A percentile compares a stretch with the other conserved stretches of the same genome.
Conservation (phyloP, 2,113 vertebrate species). For the Antigone vipio region DNA sequence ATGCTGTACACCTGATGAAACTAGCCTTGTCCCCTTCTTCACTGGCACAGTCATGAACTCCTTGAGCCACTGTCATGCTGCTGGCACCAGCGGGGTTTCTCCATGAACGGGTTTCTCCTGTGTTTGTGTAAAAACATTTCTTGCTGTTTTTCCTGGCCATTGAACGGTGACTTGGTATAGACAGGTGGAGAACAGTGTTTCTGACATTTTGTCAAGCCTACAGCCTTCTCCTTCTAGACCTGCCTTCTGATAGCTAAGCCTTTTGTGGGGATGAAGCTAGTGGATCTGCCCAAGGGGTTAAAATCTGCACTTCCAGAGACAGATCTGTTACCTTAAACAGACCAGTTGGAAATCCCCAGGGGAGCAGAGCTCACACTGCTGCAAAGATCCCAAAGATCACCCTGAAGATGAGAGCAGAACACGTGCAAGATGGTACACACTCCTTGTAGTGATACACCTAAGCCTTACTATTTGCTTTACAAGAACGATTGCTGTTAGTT, state of each 20-base stretch:
- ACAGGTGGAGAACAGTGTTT: background rate
- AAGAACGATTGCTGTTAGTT: background rate
- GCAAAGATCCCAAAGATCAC: background rate
- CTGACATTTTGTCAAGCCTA: background rate
- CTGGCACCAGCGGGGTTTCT: background rate
- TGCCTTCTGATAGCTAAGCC: background rate
- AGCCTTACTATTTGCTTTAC: background rate
- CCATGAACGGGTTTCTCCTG: background rate
- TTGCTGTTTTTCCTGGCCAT: background rate
- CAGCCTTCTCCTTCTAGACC: background rate
- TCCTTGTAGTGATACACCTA: background rate
- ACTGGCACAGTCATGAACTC: fast-evolving
- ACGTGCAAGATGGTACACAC: no score
- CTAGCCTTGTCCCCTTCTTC: background rate
- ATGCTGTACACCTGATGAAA: background rate
- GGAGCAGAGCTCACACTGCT: background rate
- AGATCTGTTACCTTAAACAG: background rate
- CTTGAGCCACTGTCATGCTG: fast-evolving
- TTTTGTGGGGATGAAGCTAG: background rate
- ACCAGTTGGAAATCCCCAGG: background rate
- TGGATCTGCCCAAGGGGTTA: background rate
- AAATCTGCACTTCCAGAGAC: background rate
- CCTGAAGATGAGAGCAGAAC: background rate
- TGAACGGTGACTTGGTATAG: background rate
- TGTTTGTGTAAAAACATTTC: background rate